Evolutionary conservation across 2,797 vertebrate genomes (phyloP), one percentile per base, ranked within the genome.

Genomic region (Spondyliosoma cantharus): DNA sequence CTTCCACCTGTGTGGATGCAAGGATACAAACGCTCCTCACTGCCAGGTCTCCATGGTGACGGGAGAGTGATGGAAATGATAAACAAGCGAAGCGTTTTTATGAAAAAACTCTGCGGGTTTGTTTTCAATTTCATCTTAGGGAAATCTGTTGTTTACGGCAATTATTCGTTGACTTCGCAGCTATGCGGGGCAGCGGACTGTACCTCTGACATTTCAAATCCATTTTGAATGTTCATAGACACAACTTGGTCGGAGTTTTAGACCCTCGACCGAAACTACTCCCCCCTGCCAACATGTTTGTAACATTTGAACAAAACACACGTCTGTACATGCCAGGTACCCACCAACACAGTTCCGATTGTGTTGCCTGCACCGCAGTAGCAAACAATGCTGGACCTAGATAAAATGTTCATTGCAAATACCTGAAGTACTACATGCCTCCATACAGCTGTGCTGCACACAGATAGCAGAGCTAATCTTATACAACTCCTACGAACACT

Each of bases 21-120:
- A 59, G 76, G 78, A 84, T 75, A 81, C 86, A 84, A 74, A 86
- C 54, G 24, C 74, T 67, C 27, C 74, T 68, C 60, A 17, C 62
- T 58, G 74, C 73, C 85, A 77, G 76, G 82, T 85, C 83, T 80
- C 88, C 71, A 63, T 84, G 81, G 82, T 74, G 80, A 86, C 74
- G 29, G 68, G 11, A 15, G 66, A 49, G 80, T 56, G 80, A 90
- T 60, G 37, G 78, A 81, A 71, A 84, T 62, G 68, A 66, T 67
- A 71, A 77, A 82, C 66, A 65, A 45, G 50, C 49, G 58, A 84
- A 54, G 59, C 15, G 4, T 71, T 81, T 76, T 71, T 65, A 27
- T 74, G 46, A 84, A 57, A 52, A 79, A 65, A 59, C 1, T 4
- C 24, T 3, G 15, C 46, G 46, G 17, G 71, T 80, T 79, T 80